phyloP scores from a whole-genome alignment of 2,888 invertebrate species.

The Trachelus iudaicus region DNA sequence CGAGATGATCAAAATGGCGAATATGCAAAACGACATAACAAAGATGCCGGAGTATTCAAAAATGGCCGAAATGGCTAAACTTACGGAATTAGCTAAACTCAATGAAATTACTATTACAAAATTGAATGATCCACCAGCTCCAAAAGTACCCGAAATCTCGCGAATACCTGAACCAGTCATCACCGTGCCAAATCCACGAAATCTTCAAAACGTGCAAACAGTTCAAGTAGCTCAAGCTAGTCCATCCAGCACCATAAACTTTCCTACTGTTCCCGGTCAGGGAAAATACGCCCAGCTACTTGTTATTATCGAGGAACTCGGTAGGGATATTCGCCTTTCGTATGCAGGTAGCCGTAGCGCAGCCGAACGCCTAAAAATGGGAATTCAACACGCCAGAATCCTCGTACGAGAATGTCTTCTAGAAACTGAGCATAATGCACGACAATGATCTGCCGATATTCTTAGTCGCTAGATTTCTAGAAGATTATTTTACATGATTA shows the following conservation, averaged over 20 bases:
- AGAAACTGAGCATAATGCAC: conserved; percentile 63
- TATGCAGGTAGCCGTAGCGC: conserved; percentile 64
- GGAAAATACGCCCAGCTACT: conserved; percentile 63
- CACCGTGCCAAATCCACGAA: conserved; percentile 63
- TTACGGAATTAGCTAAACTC: conserved; percentile 61
- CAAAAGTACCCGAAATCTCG: conserved; percentile 51
- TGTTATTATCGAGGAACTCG: conserved; percentile 66
- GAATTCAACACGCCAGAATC: conserved; percentile 62
- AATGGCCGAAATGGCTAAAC: conserved; percentile 63
- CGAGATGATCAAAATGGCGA: conserved; percentile 63
- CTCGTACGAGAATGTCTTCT: conserved; percentile 61
- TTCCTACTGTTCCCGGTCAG: conserved; percentile 61
- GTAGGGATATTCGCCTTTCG: conserved; percentile 63
- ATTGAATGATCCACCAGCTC: conserved; percentile 56
- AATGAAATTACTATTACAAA: conserved; percentile 64
- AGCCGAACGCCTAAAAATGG: conserved; percentile 62
- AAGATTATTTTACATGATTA: conserved; percentile 38
- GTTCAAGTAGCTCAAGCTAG: conserved; percentile 57
- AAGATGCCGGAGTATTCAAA: conserved; percentile 62
- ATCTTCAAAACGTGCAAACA: conserved; percentile 57
- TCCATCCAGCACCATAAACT: conserved; percentile 60
- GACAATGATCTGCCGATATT: conserved; percentile 57
- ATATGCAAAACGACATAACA: conserved; percentile 60
- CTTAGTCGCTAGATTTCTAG: conserved; percentile 46
- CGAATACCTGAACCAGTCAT: conserved; percentile 64